Evolutionary conservation across 2,888 invertebrate genomes (phyloP).

Genomic region (Ormyrus nitidulus): DNA sequence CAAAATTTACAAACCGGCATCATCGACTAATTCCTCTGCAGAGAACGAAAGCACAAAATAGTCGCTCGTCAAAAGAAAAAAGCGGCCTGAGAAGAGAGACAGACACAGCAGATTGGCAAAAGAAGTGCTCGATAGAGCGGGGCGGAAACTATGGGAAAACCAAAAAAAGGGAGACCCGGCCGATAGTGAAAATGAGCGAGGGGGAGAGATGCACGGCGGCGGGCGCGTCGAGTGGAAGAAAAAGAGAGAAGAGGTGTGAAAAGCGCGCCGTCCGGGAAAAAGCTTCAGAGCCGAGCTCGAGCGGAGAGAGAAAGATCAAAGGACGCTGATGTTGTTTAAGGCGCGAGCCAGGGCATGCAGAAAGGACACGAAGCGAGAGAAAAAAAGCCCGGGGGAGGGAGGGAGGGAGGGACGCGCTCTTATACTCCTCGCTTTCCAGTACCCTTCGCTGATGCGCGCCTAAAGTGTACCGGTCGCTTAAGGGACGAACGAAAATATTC

Average conservation of each 20-base stretch:
- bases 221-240: slow-evolving; percentile 13
- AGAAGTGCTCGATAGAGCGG: no score
- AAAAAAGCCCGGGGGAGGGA: neutral
- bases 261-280: slow-evolving; percentile 15
- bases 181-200: no score
- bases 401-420: neutral
- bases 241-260: slow-evolving; percentile 10
- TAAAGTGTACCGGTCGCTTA: slow-evolving; percentile 6
- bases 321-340: slow-evolving; percentile 46
- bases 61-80: no score
- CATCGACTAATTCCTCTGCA: no score
- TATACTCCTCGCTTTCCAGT: neutral
- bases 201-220: neutral
- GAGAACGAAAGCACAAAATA: no score
- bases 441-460: slow-evolving; percentile 36
- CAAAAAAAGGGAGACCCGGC: no score
- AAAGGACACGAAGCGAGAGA: slow-evolving; percentile 7
- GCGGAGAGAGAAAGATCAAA: slow-evolving; percentile 48
- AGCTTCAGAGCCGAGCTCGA: slow-evolving; percentile 6
- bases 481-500: neutral
- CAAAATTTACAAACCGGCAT: no score
- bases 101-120: no score
- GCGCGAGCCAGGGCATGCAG: slow-evolving; percentile 14
- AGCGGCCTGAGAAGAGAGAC: no score
- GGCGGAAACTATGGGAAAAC: no score